phyloP scores from a whole-genome alignment of 2,888 invertebrate species.

The Cerastis leucographa region DNA sequence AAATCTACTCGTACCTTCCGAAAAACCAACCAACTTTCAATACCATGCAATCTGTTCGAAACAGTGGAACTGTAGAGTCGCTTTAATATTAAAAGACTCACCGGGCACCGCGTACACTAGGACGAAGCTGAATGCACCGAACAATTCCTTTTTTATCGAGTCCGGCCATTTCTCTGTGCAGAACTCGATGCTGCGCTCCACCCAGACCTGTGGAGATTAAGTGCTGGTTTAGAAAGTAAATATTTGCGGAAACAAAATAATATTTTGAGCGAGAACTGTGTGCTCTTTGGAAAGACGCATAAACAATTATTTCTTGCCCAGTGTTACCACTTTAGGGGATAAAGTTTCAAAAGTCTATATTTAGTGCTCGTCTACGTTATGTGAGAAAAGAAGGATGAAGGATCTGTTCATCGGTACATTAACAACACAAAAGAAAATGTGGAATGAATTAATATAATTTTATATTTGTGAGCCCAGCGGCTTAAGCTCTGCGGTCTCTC shows the following conservation, averaged over 20 bases:
- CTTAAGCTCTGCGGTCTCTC: neutral
- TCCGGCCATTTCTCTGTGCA: slow-evolving; percentile 92
- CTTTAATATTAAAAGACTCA: slow-evolving; percentile 74
- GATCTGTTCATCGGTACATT: neutral
- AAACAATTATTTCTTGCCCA: neutral
- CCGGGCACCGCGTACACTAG: slow-evolving; percentile 95
- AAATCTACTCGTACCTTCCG: too few relatives aligned
- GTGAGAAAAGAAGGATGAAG: neutral
- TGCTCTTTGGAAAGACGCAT: neutral
- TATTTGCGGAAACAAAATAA: neutral
- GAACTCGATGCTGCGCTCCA: slow-evolving; percentile 87
- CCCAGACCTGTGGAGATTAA: slow-evolving; percentile 75
- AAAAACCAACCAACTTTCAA: neutral
- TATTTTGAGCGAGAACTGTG: neutral
- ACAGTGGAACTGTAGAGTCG: neutral
- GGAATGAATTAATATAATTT: neutral
- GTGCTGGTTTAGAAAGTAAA: neutral
- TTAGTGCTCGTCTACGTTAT: neutral
- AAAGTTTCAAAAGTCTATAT: neutral
- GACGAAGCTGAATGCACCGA: slow-evolving; percentile 93
- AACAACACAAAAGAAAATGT: neutral
- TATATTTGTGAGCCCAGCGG: neutral
- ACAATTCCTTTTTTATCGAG: slow-evolving; percentile 90
- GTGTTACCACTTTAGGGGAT: neutral
- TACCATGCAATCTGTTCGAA: slow-evolving; percentile 3